phyloP scores from a whole-genome alignment of 1,140 invertebrate genomes.

The Drosophila teissieri region DNA sequence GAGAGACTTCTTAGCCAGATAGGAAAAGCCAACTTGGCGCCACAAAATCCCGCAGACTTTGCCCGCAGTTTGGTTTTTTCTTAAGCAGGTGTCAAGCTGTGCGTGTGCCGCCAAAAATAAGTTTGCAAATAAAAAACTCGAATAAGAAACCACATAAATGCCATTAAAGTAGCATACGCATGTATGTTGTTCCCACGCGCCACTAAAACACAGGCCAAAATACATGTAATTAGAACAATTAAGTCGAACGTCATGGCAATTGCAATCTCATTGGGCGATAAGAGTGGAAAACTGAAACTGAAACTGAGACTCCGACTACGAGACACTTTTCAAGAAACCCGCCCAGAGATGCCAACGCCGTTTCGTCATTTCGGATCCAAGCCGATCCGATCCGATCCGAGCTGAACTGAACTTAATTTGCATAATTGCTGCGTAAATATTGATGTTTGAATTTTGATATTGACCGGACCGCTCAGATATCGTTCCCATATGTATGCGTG shows the following conservation, averaged over 20 bases:
- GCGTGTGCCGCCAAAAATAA: constrained; percentile 60
- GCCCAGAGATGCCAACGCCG: constrained; percentile 56
- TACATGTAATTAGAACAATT: constrained; percentile 79
- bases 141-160: constrained; percentile 1
- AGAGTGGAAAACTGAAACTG: constrained; percentile 9
- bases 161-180: constrained; percentile 34
- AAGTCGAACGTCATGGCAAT: constrained; percentile 56
- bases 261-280: constrained; percentile 50
- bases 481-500: background rate
- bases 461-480: constrained; percentile 59
- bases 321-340: constrained; percentile 19
- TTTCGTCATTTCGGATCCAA: constrained; percentile 61
- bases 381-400: constrained; percentile 25
- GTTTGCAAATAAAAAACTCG: background rate
- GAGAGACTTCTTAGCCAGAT: constrained; percentile 11
- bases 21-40: constrained; percentile 48
- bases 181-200: constrained; percentile 65
- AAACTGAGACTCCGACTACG: background rate
- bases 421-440: constrained; percentile 83
- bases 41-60: constrained; percentile 21
- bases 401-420: constrained; percentile 75
- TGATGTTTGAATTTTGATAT: constrained; percentile 81
- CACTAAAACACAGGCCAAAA: constrained; percentile 51
- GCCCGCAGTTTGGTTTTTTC: constrained; percentile 10
- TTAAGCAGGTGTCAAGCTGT: constrained; percentile 76